phyloP scores from a whole-genome alignment of 1,140 invertebrate genomes.

The Pseudobourletiella spinata region DNA sequence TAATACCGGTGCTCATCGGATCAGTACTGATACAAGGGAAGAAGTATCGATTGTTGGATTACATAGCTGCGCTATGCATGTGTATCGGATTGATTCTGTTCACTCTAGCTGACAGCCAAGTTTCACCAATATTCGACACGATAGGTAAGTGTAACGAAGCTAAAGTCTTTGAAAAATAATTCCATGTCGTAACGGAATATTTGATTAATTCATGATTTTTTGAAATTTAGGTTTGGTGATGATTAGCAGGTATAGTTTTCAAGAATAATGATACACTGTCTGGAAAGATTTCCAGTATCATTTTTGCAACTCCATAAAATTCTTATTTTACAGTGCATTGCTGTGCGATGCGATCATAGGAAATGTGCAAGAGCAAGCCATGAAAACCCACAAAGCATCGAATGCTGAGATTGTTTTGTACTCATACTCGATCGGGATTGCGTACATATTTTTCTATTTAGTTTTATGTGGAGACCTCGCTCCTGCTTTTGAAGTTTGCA shows the following conservation, averaged over 20 bases:
- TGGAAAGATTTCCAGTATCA: too few relatives aligned
- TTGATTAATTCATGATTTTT: too few relatives aligned
- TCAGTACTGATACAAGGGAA: constrained; percentile 87
- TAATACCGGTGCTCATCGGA: constrained; percentile 88
- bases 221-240: too few relatives aligned
- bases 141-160: constrained; percentile 48
- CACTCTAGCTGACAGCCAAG: constrained; percentile 79
- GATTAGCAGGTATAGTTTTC: too few relatives aligned
- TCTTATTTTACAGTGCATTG: constrained; percentile 60
- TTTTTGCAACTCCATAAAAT: too few relatives aligned
- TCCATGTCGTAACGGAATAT: background rate
- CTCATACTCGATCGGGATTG: constrained; percentile 79
- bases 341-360: constrained; percentile 89
- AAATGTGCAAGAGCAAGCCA: constrained; percentile 91
- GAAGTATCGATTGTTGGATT: constrained; percentile 71
- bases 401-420: constrained; percentile 91
- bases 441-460: constrained; percentile 72
- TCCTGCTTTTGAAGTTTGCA: constrained; percentile 66
- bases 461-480: constrained; percentile 61
- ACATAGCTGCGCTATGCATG: constrained; percentile 75
- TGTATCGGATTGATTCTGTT: constrained; percentile 85
- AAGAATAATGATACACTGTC: too few relatives aligned
- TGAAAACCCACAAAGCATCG: constrained; percentile 68
- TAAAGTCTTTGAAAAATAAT: too few relatives aligned
- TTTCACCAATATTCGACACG: constrained; percentile 78